Evolutionary conservation across 2,797 vertebrate species (phyloP), one percentile per base, ranked within the genome.

Genomic region (Acropternis orthonyx): DNA sequence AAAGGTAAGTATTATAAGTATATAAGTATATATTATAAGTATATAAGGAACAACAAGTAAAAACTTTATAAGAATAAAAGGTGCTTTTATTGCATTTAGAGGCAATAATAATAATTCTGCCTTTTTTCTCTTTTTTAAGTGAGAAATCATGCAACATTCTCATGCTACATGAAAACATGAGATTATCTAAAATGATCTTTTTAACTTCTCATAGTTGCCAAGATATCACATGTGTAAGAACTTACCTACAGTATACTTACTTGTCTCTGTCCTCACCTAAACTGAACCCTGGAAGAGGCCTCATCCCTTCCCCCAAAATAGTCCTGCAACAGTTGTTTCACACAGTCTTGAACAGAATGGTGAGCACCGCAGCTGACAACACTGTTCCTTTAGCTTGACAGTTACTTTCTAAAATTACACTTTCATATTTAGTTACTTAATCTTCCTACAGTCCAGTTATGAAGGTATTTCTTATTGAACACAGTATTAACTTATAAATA

Each of bases 381-480:
- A 84, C 71, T 87, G 77, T 61, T 95, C 74, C 86, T 85, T 76
- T 92, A 92, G 44, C 72, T 83, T 91, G 88, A 92, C 93, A 94
- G 93, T 69, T 82, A 87, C 67, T 89, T 93, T 87, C 93, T 89
- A 96, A 93, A 95, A 96, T 94, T 96, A 96, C 79, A 65, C 16
- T 92, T 89, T 91, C 79, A 48, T 65, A 91, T 84, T 81, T 89
- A 94, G 91, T 91, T 96, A 89, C 84, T 85, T 91, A 80, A 94
- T 92, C 84, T 92, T 93, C 89, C 89, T 89, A 89, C 87, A 80
- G 91, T 32, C 30, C 84, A 96, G 89, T 94, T 95, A 92, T 83
- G 43, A 88, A 89, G 76, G 46, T 17, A 89, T 78, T 93, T 88
- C 68, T 95, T 94, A 72, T 2, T 83, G 81, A 94, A 72, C 19